A percentile compares a stretch with the other conserved stretches of the same genome.
These are phyloP conservation scores for Prostheceraeus crozeri DNA, from an alignment of 2,888 invertebrate species.

Conservation along the genomic window DNA sequence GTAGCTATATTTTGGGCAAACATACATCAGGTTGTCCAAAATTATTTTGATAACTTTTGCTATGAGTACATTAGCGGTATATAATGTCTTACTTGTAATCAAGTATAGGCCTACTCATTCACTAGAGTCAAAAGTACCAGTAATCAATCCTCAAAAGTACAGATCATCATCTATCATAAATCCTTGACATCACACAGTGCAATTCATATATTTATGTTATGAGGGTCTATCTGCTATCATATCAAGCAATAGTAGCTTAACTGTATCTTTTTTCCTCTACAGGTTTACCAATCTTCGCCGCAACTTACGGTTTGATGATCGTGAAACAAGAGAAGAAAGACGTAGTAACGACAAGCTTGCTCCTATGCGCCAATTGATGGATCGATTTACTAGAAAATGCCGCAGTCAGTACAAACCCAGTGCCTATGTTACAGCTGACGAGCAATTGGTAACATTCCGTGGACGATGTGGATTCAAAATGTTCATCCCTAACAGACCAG, in stretches of 20 bases:
- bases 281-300: too few species aligned
- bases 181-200: not conserved
- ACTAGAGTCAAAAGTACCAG: too few species aligned
- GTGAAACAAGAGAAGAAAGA: constrained; percentile 14
- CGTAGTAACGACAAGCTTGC: constrained; percentile 17
- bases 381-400: constrained; percentile 3
- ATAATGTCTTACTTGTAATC: too few species aligned
- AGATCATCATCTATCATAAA: too few species aligned
- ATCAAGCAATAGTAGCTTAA: constrained; percentile 6
- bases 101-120: too few species aligned
- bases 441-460: constrained; percentile 36
- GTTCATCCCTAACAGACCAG: constrained; percentile 35
- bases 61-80: too few species aligned
- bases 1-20: too few species aligned
- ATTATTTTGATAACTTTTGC: too few species aligned
- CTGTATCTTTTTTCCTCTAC: too few species aligned
- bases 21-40: too few species aligned
- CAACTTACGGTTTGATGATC: constrained; percentile 12
- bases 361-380: not conserved
- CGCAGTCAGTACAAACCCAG: constrained; percentile 30
- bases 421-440: constrained; percentile 35
- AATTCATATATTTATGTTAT: not conserved
- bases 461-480: constrained; percentile 34
- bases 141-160: too few species aligned
- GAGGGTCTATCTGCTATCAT: constrained; percentile 1